Conservation (phyloP, 2,888 invertebrate genomes). For the Drosophila lutescens region DNA sequence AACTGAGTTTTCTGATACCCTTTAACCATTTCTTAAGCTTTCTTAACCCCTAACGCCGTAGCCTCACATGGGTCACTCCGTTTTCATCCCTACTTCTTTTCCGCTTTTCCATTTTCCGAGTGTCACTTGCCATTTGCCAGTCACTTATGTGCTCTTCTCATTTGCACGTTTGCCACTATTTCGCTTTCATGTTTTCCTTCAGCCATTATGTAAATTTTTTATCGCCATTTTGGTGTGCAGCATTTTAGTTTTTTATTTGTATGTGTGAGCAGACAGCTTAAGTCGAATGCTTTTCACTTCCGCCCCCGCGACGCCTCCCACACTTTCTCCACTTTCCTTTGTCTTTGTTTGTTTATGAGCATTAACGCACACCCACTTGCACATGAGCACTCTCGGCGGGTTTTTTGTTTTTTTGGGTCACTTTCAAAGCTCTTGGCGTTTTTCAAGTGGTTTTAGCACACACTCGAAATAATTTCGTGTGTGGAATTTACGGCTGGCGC, state of each 20-base stretch:
- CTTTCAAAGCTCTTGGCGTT: slow-evolving; percentile 55
- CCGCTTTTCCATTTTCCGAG: slow-evolving; percentile 23
- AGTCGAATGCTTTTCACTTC: slow-evolving; percentile 31
- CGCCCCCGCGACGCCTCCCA: slow-evolving; percentile 5
- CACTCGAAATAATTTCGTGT: slow-evolving; percentile 65
- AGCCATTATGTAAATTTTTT: slow-evolving; percentile 44
- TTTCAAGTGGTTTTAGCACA: slow-evolving; percentile 66
- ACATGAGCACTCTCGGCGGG: slow-evolving; percentile 16
- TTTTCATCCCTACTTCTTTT: slow-evolving; percentile 1
- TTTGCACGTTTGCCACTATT: slow-evolving; percentile 19
- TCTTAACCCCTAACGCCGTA: not conserved
- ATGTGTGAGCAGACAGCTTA: slow-evolving; percentile 23
- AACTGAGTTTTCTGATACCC: not conserved
- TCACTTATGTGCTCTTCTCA: slow-evolving; percentile 25
- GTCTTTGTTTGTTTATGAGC: slow-evolving; percentile 40
- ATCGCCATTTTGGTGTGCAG: slow-evolving; percentile 41
- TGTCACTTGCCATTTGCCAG: slow-evolving; percentile 37
- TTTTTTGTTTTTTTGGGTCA: slow-evolving; percentile 73
- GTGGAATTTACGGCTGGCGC: slow-evolving; percentile 37
- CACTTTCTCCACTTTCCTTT: slow-evolving; percentile 14
- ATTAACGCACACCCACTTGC: slow-evolving; percentile 33
- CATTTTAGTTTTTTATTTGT: slow-evolving; percentile 10
- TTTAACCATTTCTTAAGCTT: not conserved
- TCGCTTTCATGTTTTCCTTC: slow-evolving; percentile 27
- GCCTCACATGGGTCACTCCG: not conserved